These are phyloP conservation scores for Narcine bancroftii DNA, from an alignment of 2,113 vertebrate species.

Conservation along the genomic window DNA sequence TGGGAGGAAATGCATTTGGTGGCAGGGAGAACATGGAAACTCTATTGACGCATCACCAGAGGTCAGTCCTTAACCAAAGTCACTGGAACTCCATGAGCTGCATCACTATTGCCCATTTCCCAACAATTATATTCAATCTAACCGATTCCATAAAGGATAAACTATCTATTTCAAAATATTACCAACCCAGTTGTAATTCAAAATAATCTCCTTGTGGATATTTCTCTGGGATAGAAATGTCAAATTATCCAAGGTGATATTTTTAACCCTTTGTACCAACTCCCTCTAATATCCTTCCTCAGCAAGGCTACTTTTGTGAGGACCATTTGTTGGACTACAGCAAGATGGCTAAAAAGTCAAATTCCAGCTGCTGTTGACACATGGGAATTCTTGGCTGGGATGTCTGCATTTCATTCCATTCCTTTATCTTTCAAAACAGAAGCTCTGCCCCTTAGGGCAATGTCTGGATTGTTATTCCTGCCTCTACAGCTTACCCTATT, in stretches of 20 bases:
- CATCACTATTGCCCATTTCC: no score
- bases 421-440: background rate
- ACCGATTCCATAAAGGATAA: background rate
- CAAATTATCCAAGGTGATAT: background rate
- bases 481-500: no score
- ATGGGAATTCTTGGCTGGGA: background rate
- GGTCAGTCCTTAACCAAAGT: no score
- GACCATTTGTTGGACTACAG: background rate
- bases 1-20: no score
- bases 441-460: background rate
- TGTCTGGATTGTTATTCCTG: background rate
- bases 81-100: no score
- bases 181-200: background rate
- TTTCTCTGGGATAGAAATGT: no score
- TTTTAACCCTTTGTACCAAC: background rate
- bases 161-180: background rate
- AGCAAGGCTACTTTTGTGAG: background rate
- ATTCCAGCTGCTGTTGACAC: background rate
- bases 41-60: no score
- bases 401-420: background rate
- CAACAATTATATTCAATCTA: background rate
- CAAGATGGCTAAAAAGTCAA: background rate
- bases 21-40: no score
- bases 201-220: background rate
- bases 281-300: background rate